A percentile compares a stretch with the other conserved stretches of the same genome.
These are phyloP conservation scores for Adrianichthys oophorus DNA, from an alignment of 2,797 vertebrate species.

Conservation along the genomic window DNA sequence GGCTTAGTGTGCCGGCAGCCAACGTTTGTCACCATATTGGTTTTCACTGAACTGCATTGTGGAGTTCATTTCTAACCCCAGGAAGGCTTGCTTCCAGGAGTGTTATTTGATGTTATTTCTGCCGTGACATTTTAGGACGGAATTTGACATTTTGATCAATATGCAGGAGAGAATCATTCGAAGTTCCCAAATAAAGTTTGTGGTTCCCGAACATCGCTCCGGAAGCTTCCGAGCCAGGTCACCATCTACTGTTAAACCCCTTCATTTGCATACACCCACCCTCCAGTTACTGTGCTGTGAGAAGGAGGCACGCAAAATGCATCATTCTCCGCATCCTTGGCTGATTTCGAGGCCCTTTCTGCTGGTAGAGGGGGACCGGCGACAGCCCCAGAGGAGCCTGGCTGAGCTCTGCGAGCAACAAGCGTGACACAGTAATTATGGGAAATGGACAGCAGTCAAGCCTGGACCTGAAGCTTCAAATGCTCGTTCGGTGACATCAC, in stretches of 20 bases:
- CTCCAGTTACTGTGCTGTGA: constrained; percentile 43
- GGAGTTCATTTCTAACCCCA: constrained; percentile 10
- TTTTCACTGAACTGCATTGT: constrained; percentile 15
- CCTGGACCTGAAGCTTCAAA: constrained; percentile 13
- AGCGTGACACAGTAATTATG: constrained; percentile 48
- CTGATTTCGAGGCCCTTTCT: constrained; percentile 23
- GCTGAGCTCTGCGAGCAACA: constrained; percentile 32
- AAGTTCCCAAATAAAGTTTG: neutral
- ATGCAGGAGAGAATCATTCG: constrained; percentile 20
- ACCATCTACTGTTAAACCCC: constrained; percentile 38
- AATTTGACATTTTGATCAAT: constrained; percentile 50
- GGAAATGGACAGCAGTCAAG: constrained; percentile 37
- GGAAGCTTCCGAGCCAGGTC: constrained; percentile 31
- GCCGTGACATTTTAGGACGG: constrained; percentile 24
- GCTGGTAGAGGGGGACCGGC: constrained; percentile 35
- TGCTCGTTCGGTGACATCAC: constrained; percentile 12
- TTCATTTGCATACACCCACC: constrained; percentile 28
- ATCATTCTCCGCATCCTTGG: constrained; percentile 31
- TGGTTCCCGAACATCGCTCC: neutral
- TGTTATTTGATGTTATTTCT: constrained; percentile 32
- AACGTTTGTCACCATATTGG: constrained; percentile 47
- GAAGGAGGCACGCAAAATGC: constrained; percentile 18
- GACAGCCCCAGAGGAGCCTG: constrained; percentile 18
- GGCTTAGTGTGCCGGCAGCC: constrained; percentile 38
- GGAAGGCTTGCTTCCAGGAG: constrained; percentile 17